Evolutionary conservation across 2,113 vertebrate genomes (phyloP), one percentile per base, ranked within the genome.

Genomic region (Coryphaenoides rupestris): DNA sequence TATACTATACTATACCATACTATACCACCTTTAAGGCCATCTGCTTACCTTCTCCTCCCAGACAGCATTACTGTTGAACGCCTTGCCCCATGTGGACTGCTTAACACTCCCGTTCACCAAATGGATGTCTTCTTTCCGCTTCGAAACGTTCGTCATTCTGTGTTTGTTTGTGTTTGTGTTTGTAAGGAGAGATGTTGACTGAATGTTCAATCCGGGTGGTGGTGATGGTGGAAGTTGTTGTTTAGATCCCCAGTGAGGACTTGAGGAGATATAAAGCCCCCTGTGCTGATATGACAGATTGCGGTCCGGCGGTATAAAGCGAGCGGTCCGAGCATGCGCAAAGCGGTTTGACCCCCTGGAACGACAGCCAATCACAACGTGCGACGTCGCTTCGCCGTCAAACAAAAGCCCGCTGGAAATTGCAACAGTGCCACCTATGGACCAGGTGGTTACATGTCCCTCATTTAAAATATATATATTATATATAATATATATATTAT

Each of bases 71-170:
- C 87, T 78, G 78, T 68, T 88, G 73, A 92, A 77, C 62, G 87
- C 87, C 89, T 90, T 91, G 84, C 81, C 90, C 91, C 90, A 92
- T 84, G 90, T 70, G 85, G 89, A 87, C 80, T 76, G 88, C 66
- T 92, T 91, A 22, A 91, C 77, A 33, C 89, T 87, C 15, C 91
- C 90, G 76, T 92, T 92, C 63, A 75, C 82, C 65, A 84, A 65
- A 65, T 87, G 76, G 78, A 84, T 80, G 70, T 92, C 91, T 71
- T 92, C 90, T 89, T 90, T 91, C 86, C 82, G 83, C 82, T 87
- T 91, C 23, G 66, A 77, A 68, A 77, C 82, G 85, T 65, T 91
- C 78, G 84, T 86, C 90, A 92, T 92, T 85, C 71, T 72, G 47
- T 13, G 47, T 16, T 50, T 50, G 47, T 50, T 45, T n/a, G 5